A percentile compares a stretch with the other conserved stretches of the same genome.
Conservation (phyloP, 2,113 vertebrate species). For the Ictalurus furcatus region DNA sequence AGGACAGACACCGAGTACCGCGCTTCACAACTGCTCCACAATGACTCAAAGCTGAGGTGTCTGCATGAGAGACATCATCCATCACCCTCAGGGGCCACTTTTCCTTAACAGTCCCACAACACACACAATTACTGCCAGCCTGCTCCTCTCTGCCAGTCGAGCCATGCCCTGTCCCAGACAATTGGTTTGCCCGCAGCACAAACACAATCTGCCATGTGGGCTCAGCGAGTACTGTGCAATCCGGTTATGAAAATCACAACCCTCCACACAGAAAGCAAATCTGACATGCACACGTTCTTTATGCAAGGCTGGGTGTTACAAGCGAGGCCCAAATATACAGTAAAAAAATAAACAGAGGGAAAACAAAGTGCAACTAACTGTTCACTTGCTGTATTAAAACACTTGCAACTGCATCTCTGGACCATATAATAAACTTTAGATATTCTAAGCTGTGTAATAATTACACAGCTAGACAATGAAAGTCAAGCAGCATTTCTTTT, state of each 20-base stretch:
- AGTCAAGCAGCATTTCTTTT: neutral
- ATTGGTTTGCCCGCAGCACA: conserved; percentile 62
- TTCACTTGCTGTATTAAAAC: neutral
- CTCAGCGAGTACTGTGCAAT: conserved; percentile 50
- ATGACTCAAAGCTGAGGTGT: conserved; percentile 37
- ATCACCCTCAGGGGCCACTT: conserved; percentile 41
- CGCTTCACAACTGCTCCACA: conserved; percentile 29
- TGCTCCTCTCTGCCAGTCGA: conserved; percentile 40
- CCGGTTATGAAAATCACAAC: conserved; percentile 44
- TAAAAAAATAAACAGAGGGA: neutral
- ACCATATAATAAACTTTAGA: neutral
- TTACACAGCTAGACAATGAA: neutral
- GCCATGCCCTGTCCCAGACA: conserved; percentile 54
- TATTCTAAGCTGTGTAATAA: neutral
- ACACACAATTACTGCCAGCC: conserved; percentile 42
- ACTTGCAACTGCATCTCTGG: neutral
- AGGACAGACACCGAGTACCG: conserved; percentile 1
- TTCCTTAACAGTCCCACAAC: conserved; percentile 37
- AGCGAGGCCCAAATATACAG: neutral
- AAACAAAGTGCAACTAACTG: neutral
- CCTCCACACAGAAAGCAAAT: conserved; percentile 15
- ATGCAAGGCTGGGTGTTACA: neutral
- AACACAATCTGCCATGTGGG: conserved; percentile 56
- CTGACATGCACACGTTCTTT: conserved; percentile 11
- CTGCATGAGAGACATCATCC: conserved; percentile 33